These are phyloP conservation scores for Stomatorhinus ivindoensis DNA, from an alignment of 2,113 vertebrate species.

Conservation along the genomic window DNA sequence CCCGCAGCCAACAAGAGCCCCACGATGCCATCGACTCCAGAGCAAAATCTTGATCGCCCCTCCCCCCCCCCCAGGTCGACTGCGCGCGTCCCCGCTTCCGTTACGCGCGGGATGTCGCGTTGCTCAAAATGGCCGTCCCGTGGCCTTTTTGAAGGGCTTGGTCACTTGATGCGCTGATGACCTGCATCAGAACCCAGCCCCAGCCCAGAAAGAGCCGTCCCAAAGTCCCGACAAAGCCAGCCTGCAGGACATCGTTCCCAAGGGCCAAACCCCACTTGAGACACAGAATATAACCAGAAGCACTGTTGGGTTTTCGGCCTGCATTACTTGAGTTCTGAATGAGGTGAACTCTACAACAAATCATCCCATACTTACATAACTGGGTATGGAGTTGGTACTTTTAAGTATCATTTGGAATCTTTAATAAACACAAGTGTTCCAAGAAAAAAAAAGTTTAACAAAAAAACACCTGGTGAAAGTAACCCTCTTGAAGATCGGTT, in stretches of 20 bases:
- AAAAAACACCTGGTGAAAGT: neutral
- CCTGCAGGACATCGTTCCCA: neutral
- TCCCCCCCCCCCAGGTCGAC: neutral
- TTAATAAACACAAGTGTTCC: neutral
- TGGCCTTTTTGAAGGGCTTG: neutral
- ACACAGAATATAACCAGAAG: neutral
- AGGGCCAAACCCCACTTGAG: neutral
- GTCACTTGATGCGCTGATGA: neutral
- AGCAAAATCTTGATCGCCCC: neutral
- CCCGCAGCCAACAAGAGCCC: neutral
- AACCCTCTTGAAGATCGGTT: neutral
- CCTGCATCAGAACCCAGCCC: neutral
- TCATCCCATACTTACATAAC: neutral
- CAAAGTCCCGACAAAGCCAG: neutral
- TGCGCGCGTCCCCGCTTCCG: neutral
- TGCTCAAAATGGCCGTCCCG: slow-evolving; percentile 20
- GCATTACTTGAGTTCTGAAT: neutral
- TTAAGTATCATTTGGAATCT: neutral
- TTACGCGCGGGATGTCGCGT: neutral
- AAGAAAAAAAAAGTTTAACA: neutral
- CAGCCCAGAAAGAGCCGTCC: neutral
- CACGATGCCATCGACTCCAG: neutral
- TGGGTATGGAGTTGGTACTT: neutral
- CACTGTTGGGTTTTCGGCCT: neutral
- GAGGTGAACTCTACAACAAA: neutral